Base-by-base conservation (phyloP, 2,888 invertebrate genomes). In the Ormyrus pomaceus region DNA sequence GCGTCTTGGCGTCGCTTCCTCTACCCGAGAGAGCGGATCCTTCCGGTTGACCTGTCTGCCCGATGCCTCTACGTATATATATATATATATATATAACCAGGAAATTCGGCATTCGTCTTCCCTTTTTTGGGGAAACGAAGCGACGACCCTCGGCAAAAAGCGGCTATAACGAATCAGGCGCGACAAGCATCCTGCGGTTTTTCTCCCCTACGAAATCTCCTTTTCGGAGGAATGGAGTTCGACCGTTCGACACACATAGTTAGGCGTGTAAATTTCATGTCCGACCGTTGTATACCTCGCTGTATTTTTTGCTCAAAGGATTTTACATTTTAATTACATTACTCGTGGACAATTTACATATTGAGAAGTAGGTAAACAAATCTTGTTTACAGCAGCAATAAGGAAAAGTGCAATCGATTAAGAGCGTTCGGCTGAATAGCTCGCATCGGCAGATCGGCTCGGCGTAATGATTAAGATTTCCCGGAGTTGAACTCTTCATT, bases 401-500 rank as follows among this genome's bases (percentile, higher is more conserved):
- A 34, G 34, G 34, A 34, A 34, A 34, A 34, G 34, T 34, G 34
- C 34, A 34, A 34, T 34, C 4, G 34, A 34, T 34, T 2, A 34
- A 34, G 34, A 34, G 34, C 34, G 34, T 0, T 34, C 34, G 34
- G 34, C 3, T 34, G 34, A 69, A 76, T 64, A 56, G 62, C 77
- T 68, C 75, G 68, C 55, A n/a, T n/a, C n/a, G n/a, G n/a, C n/a
- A 45, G 34, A 11, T 62, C 77, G 62, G 9, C 56, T 62, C 58
- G 34, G 65, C 53, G 19, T 53, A 71, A 59, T 69, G 79, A 79
- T 79, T 79, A 69, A 79, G 79, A 79, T 79, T 79, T 79, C 73
- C 69, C 77, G 72, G 46, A 72, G 76, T 72, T 77, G 80, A 80
- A 56, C 76, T 80, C 79, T 80, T 75, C 75, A 80, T 80, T 75